Evolutionary conservation across 2,113 vertebrate genomes (phyloP).

Genomic region (Pangasianodon hypophthalmus): DNA sequence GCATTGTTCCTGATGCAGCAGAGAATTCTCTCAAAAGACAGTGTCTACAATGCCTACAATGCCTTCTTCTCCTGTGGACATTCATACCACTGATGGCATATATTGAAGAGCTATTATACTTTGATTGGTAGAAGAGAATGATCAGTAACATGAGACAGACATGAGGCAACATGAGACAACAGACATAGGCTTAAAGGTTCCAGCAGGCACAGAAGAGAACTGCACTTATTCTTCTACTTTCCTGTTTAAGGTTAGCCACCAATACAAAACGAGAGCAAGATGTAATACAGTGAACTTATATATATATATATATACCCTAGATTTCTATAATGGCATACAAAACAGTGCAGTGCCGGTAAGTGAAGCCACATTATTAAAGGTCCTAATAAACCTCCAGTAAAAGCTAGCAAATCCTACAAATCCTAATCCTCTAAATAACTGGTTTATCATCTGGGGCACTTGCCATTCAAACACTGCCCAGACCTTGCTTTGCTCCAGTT

Average conservation of each 20-base stretch:
- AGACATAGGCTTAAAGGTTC: neutral
- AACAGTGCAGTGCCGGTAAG: neutral
- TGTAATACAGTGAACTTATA: neutral
- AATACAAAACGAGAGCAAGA: neutral
- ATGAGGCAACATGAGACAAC: too few species aligned
- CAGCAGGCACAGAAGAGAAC: neutral
- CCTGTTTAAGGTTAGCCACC: neutral
- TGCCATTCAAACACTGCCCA: neutral
- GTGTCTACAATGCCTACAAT: neutral
- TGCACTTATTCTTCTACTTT: neutral
- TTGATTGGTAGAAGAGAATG: neutral
- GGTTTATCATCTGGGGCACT: neutral
- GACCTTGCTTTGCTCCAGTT: neutral
- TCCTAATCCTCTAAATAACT: neutral
- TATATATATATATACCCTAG: neutral
- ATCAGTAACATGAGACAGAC: neutral
- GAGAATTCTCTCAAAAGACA: neutral
- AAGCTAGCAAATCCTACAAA: neutral
- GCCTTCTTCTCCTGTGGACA: neutral
- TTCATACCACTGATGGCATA: neutral
- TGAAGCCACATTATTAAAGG: neutral
- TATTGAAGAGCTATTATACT: neutral
- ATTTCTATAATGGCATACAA: neutral
- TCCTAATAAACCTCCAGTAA: neutral
- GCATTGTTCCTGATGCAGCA: neutral